Conservation (phyloP, 2,113 vertebrate genomes). For the Bucco capensis region DNA sequence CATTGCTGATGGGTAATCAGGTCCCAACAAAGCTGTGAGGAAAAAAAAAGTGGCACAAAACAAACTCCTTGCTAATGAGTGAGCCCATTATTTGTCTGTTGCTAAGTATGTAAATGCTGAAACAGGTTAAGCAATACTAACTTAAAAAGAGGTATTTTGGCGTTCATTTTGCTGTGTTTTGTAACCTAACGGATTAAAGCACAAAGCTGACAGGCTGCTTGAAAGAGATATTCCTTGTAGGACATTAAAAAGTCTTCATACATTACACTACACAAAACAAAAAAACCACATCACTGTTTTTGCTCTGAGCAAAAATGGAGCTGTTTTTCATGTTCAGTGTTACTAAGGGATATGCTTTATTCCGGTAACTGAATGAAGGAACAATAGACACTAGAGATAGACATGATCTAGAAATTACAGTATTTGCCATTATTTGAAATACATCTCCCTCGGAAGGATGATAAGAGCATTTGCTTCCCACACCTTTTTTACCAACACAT, state of each 20-base stretch:
- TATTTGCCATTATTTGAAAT: background rate
- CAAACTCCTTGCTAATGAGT: background rate
- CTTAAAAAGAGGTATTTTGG: background rate
- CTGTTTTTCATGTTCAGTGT: background rate
- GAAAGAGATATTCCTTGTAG: background rate
- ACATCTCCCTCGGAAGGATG: background rate
- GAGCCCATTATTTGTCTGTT: background rate
- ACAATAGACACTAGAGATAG: background rate
- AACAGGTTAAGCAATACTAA: background rate
- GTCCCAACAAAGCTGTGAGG: background rate
- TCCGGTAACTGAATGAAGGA: background rate
- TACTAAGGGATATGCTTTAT: background rate
- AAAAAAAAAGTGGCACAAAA: constrained; percentile 26
- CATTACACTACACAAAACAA: background rate
- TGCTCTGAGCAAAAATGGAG: background rate
- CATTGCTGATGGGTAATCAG: constrained; percentile 7
- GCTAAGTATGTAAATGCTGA: constrained; percentile 18
- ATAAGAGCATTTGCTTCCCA: background rate
- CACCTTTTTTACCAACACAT: background rate
- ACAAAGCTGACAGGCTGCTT: constrained; percentile 1
- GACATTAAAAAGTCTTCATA: constrained; percentile 10
- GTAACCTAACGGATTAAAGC: constrained; percentile 1
- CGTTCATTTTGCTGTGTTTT: background rate
- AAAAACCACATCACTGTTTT: background rate
- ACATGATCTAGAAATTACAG: background rate